A percentile compares a stretch with the other conserved stretches of the same genome.
phyloP scores from a whole-genome alignment of 1,140 invertebrate species.

The Pomacea maculata region DNA sequence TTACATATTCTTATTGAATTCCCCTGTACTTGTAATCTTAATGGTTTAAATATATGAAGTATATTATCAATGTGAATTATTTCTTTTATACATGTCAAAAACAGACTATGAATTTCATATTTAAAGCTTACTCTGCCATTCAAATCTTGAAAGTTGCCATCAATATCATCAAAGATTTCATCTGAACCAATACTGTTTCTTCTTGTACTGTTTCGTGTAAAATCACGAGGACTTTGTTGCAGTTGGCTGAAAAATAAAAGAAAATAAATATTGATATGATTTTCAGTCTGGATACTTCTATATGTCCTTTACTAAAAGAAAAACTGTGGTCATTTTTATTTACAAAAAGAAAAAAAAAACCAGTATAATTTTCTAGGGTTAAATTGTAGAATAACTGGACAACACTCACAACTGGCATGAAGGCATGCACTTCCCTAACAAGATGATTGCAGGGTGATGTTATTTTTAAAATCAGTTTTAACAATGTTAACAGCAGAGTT shows the following conservation, averaged over 20 bases:
- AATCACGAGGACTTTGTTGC: conserved; percentile 39
- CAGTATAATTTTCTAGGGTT: too few species aligned
- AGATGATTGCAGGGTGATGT: too few species aligned
- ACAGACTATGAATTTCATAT: not conserved
- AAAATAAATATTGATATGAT: too few species aligned
- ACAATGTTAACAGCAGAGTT: too few species aligned
- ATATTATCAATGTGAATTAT: not conserved
- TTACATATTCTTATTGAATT: too few species aligned
- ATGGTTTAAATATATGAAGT: too few species aligned
- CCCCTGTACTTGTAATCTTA: too few species aligned
- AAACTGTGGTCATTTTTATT: not conserved
- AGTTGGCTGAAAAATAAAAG: conserved; percentile 47
- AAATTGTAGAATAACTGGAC: too few species aligned
- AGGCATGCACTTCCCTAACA: too few species aligned
- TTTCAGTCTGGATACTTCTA: not conserved
- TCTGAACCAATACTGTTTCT: conserved; percentile 42
- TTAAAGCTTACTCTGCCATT: conserved; percentile 49
- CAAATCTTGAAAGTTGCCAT: conserved; percentile 57
- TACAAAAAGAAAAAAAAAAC: not conserved
- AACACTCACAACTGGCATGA: too few species aligned
- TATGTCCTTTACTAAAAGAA: not conserved
- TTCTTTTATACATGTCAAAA: not conserved
- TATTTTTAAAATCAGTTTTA: too few species aligned
- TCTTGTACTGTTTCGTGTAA: conserved; percentile 33
- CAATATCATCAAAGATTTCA: conserved; percentile 60